These are phyloP conservation scores for Homarus gammarus DNA, from an alignment of 2,888 invertebrate genomes.

Conservation along the genomic window DNA sequence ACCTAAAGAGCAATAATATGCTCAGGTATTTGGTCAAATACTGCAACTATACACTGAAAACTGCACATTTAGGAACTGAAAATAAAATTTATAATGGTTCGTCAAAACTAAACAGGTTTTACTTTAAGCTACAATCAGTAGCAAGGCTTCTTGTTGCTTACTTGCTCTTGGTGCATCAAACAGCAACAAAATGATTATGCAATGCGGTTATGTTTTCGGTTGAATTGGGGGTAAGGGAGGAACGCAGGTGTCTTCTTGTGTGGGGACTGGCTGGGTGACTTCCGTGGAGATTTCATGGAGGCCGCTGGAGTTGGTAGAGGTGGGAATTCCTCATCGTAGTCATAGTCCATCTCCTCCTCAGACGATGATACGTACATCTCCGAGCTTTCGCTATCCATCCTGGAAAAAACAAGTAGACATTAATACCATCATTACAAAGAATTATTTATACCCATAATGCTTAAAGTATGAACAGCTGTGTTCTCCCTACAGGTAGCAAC, in stretches of 20 bases:
- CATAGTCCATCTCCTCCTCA: constrained; percentile 76
- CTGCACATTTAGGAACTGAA: constrained; percentile 44
- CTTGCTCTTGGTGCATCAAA: constrained; percentile 12
- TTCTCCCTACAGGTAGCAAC: not conserved
- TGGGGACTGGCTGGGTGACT: constrained; percentile 63
- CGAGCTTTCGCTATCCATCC: constrained; percentile 68
- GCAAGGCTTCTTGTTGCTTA: not conserved
- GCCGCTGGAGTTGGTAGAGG: constrained; percentile 71
- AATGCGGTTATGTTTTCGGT: constrained; percentile 60
- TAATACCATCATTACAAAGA: not conserved
- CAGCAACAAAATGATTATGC: constrained; percentile 30
- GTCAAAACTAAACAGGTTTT: not conserved
- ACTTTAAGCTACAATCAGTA: not conserved
- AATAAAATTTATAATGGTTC: constrained; percentile 10
- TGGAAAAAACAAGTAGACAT: not conserved
- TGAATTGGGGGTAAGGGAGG: constrained; percentile 60
- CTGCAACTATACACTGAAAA: constrained; percentile 23
- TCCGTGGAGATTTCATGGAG: constrained; percentile 54
- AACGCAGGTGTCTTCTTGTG: constrained; percentile 53
- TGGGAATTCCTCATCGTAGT: constrained; percentile 75
- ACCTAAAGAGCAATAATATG: not conserved
- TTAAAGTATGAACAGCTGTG: not conserved
- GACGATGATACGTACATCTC: constrained; percentile 64
- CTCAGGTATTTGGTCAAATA: constrained; percentile 1
- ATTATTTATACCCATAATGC: not conserved